Percentiles rank a stretch among this genome's conserved stretches.
These are phyloP conservation scores for Diploptera punctata DNA, from an alignment of 2,888 invertebrate species.

Conservation along the genomic window DNA sequence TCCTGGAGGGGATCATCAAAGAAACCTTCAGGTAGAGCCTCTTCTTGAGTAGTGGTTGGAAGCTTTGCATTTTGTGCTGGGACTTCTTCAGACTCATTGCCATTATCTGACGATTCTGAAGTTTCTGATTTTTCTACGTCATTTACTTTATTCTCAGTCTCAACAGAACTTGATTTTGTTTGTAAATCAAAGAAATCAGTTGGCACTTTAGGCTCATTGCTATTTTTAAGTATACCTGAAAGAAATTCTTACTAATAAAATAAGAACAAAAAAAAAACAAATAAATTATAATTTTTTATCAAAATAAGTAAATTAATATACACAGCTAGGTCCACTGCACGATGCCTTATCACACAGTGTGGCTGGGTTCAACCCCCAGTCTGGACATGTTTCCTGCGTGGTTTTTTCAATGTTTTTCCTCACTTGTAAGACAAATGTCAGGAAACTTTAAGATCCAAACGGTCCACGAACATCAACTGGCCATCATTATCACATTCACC, in stretches of 20 bases:
- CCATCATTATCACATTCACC: too few relatives aligned
- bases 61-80: not conserved
- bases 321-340: too few relatives aligned
- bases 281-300: too few relatives aligned
- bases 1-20: constrained; percentile 85
- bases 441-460: too few relatives aligned
- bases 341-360: too few relatives aligned
- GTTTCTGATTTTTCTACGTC: not conserved
- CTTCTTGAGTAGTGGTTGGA: constrained; percentile 39
- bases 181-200: constrained; percentile 29
- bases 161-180: not conserved
- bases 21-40: constrained; percentile 78
- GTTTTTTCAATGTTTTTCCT: too few relatives aligned
- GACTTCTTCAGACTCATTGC: not conserved
- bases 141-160: not conserved
- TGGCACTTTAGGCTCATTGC: constrained; percentile 52
- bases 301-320: too few relatives aligned
- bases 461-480: too few relatives aligned
- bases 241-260: not conserved
- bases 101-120: too few relatives aligned
- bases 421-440: too few relatives aligned
- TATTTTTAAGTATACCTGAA: constrained; percentile 67
- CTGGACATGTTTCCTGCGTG: too few relatives aligned
- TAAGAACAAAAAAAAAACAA: not conserved
- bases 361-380: too few relatives aligned